These are phyloP conservation scores for Urocyon cinereoargenteus DNA, from an alignment of 2,797 vertebrate genomes.

Conservation along the genomic window DNA sequence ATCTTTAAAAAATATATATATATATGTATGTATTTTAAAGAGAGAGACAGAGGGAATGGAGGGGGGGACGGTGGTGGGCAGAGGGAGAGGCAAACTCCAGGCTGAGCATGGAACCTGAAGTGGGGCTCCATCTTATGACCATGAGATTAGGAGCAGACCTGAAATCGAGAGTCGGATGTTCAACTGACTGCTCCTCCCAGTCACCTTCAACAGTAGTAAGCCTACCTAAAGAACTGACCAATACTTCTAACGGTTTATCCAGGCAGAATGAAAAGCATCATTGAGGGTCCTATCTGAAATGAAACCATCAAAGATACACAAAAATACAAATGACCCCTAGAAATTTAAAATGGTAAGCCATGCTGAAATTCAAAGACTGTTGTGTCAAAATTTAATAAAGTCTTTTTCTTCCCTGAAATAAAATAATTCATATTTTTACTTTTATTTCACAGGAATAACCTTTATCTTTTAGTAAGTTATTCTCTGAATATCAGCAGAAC, in stretches of 20 bases:
- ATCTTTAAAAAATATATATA: no score
- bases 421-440: conserved; percentile 11
- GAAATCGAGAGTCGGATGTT: not conserved
- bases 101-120: not conserved
- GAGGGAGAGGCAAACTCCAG: not conserved
- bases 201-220: not conserved
- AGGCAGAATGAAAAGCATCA: not conserved
- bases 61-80: not conserved
- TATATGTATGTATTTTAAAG: not conserved
- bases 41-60: not conserved
- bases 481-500: not conserved
- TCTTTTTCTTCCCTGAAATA: conserved; percentile 45
- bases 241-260: not conserved
- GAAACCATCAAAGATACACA: not conserved
- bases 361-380: not conserved
- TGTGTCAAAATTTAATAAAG: not conserved
- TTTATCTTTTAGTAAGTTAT: conserved; percentile 24
- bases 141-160: not conserved
- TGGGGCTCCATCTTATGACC: not conserved
- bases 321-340: not conserved
- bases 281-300: not conserved
- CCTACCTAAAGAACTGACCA: not conserved
- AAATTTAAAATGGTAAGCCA: not conserved
- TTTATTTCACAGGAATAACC: conserved; percentile 12
- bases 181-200: not conserved